Percentiles rank a stretch among this genome's conserved stretches.
Conservation (phyloP, 2,888 invertebrate species). For the Macrosoma leucophasiata region DNA sequence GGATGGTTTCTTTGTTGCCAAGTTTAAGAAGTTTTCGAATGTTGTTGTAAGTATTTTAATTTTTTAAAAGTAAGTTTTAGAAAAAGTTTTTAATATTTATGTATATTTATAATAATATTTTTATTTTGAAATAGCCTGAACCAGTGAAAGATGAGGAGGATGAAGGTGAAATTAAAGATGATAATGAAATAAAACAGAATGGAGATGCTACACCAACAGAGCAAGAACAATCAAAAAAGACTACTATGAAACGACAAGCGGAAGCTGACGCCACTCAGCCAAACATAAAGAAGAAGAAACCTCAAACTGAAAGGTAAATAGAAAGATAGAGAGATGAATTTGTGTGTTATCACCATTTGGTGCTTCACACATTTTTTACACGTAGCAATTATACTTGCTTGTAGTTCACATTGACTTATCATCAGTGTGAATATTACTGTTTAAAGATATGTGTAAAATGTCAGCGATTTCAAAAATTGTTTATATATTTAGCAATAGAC, state of each 20-base stretch:
- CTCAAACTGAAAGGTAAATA: too few species aligned
- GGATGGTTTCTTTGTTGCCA: slow-evolving; percentile 99
- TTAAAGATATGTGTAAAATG: too few species aligned
- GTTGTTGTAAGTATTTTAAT: slow-evolving; percentile 62
- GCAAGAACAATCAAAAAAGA: slow-evolving; percentile 28
- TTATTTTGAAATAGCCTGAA: slow-evolving; percentile 52
- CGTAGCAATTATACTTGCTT: too few species aligned
- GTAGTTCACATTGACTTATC: too few species aligned
- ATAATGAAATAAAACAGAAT: slow-evolving; percentile 36
- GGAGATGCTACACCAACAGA: slow-evolving; percentile 39
- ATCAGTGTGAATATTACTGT: too few species aligned
- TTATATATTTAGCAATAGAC: too few species aligned
- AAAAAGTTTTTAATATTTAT: slow-evolving; percentile 27
- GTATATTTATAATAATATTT: slow-evolving; percentile 8
- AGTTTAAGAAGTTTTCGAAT: slow-evolving; percentile 97
- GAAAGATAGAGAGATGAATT: too few species aligned
- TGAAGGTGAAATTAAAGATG: slow-evolving; percentile 39
- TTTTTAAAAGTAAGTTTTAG: slow-evolving; percentile 46
- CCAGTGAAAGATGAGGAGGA: slow-evolving; percentile 62
- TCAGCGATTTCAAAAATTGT: too few species aligned
- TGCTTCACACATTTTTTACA: too few species aligned
- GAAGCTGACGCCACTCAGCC: slow-evolving; percentile 31
- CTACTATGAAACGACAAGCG: slow-evolving; percentile 42
- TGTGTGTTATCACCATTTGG: too few species aligned
- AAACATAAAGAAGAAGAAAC: slow-evolving; percentile 47